Evolutionary conservation across 2,888 invertebrate genomes (phyloP).

Genomic region (Drosophila fungiperda): DNA sequence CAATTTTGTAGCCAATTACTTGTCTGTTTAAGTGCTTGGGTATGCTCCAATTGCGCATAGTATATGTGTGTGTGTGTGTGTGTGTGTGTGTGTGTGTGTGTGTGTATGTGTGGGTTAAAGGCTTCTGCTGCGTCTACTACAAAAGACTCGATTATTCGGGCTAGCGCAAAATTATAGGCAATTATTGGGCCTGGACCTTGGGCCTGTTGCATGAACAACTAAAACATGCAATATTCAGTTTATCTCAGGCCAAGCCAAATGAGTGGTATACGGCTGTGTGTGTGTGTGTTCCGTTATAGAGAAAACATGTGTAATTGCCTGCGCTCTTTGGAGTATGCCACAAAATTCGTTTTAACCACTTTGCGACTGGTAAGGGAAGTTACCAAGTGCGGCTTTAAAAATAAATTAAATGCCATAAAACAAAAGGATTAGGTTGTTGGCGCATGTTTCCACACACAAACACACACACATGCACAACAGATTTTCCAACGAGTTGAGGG

Average conservation of each 20-base stretch:
- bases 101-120: slow-evolving; percentile 26
- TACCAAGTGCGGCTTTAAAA: slow-evolving; percentile 72
- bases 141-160: slow-evolving; percentile 36
- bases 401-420: slow-evolving; percentile 81
- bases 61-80: slow-evolving; percentile 18
- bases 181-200: slow-evolving; percentile 50
- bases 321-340: slow-evolving; percentile 48
- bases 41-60: slow-evolving; percentile 15
- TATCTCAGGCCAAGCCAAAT: slow-evolving; percentile 4
- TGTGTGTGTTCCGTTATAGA: background rate
- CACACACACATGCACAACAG: slow-evolving; percentile 1
- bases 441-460: slow-evolving; percentile 33
- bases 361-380: slow-evolving; percentile 59
- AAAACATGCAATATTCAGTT: slow-evolving; percentile 15
- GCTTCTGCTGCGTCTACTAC: slow-evolving; percentile 24
- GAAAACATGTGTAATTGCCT: slow-evolving; percentile 19
- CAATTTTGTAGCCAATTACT: slow-evolving; percentile 79
- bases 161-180: slow-evolving; percentile 46
- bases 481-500: slow-evolving; percentile 18
- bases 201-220: slow-evolving; percentile 67
- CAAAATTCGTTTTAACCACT: slow-evolving; percentile 21
- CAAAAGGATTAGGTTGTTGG: slow-evolving; percentile 76
- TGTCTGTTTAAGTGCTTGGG: slow-evolving; percentile 54
- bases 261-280: background rate
- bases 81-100: too few species aligned